phyloP scores from a whole-genome alignment of 64 coral and sea anemone genomes.

The Pocillopora verrucosa region DNA sequence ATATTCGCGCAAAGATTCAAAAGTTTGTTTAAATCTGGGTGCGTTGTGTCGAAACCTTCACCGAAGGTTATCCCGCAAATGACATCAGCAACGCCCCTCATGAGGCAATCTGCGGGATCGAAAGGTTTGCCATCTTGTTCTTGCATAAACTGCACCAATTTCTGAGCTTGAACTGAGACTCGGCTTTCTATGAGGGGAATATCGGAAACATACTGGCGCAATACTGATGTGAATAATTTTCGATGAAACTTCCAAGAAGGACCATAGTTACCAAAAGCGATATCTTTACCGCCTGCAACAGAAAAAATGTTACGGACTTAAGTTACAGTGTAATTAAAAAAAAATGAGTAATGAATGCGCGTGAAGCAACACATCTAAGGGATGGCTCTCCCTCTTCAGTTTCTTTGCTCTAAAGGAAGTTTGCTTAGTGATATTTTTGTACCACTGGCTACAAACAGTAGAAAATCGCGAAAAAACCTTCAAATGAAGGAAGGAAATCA shows the following conservation, averaged over 20 bases:
- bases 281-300: slow-evolving; percentile 59
- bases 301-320: background rate
- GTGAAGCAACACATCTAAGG: too few relatives aligned
- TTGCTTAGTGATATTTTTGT: too few relatives aligned
- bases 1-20: background rate
- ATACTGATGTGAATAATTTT: slow-evolving; percentile 47
- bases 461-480: too few relatives aligned
- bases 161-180: slow-evolving; percentile 24
- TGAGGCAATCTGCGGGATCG: slow-evolving; percentile 28
- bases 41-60: slow-evolving; percentile 32
- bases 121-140: slow-evolving; percentile 52
- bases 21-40: slow-evolving; percentile 40
- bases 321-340: background rate
- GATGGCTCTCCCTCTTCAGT: too few relatives aligned
- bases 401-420: too few relatives aligned
- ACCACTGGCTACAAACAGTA: too few relatives aligned
- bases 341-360: background rate
- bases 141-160: slow-evolving; percentile 45
- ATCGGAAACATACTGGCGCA: slow-evolving; percentile 30
- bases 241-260: slow-evolving; percentile 53
- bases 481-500: too few relatives aligned
- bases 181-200: slow-evolving; percentile 20
- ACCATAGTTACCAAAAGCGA: slow-evolving; percentile 29
- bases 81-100: slow-evolving; percentile 42
- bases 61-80: slow-evolving; percentile 64